Base-by-base conservation (phyloP, 2,888 invertebrate genomes). In the Carterocephalus palaemon region DNA sequence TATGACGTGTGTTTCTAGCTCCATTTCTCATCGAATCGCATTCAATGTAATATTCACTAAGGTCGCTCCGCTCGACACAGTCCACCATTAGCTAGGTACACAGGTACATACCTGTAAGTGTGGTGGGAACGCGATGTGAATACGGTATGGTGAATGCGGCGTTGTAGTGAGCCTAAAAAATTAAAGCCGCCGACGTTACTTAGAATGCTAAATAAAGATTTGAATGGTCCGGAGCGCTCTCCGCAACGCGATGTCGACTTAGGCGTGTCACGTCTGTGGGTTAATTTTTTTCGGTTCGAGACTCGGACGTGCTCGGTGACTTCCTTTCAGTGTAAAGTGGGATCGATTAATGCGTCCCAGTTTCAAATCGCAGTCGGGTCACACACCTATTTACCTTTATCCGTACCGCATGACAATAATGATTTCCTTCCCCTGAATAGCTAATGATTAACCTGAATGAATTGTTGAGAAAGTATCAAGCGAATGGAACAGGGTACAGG, bases 161-260 rank as follows among this genome's bases (percentile, higher is more conserved):
- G 75, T 73, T 73, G 67, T 73, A 74, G 74, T 69, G 59, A 70
- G 66, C 64, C 75, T 81, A 76, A 76, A 83, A 81, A 83, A 80
- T 76, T 79, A 75, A 82, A 78, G 70, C 66, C 65, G 68, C 64
- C 67, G 70, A 60, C 72, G 67, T 59, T 69, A 76, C 74, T 76
- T 70, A 74, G 77, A 78, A 83, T 81, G 73, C 75, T 76, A 75
- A 83, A 72, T 77, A 72, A 78, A 76, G 75, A 75, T 81, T 80
- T 82, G 70, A 70, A 78, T 75, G 65, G 64, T 56, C 53, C 57
- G 64, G 64, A 70, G 70, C 75, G 72, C 59, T 68, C 70, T 64
- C 57, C 57, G 70, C 70, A 71, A 76, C 66, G 52, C 54, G 64
- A 72, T 69, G 66, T 58, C 63, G 75, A 73, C 73, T 75, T 72